These are phyloP conservation scores for Lacanobia oleracea DNA, from an alignment of 2,888 invertebrate genomes.

Conservation along the genomic window DNA sequence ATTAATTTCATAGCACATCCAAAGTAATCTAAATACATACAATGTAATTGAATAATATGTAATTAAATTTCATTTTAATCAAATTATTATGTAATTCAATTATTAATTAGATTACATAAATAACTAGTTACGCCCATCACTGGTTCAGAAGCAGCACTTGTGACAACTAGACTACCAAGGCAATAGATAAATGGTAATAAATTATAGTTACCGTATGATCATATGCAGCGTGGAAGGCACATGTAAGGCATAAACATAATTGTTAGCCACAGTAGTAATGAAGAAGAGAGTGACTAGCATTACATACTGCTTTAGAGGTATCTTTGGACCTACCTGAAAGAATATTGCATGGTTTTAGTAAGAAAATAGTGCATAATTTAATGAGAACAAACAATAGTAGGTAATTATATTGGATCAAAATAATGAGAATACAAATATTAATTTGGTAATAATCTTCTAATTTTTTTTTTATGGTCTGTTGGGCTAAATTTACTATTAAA, in stretches of 20 bases:
- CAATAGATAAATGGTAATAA: not conserved
- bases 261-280: constrained; percentile 86
- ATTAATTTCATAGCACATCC: too few species aligned
- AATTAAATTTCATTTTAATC: too few species aligned
- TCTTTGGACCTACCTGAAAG: constrained; percentile 85
- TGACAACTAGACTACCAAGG: not conserved
- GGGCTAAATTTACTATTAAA: too few species aligned
- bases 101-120: too few species aligned
- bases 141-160: too few species aligned
- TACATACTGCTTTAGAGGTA: constrained; percentile 83
- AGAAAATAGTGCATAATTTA: not conserved
- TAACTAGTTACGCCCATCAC: too few species aligned
- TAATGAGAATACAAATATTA: too few species aligned
- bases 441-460: too few species aligned
- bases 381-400: not conserved
- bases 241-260: constrained; percentile 88
- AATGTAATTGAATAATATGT: too few species aligned
- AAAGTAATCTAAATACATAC: too few species aligned
- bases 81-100: too few species aligned
- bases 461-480: too few species aligned
- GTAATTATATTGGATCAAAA: not conserved
- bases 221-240: constrained; percentile 88
- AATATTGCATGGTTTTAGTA: not conserved
- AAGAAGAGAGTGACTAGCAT: constrained; percentile 85
- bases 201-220: constrained; percentile 84